These are phyloP conservation scores for Oxygymnocypris stewartii DNA, from an alignment of 2,113 vertebrate genomes.

Conservation along the genomic window DNA sequence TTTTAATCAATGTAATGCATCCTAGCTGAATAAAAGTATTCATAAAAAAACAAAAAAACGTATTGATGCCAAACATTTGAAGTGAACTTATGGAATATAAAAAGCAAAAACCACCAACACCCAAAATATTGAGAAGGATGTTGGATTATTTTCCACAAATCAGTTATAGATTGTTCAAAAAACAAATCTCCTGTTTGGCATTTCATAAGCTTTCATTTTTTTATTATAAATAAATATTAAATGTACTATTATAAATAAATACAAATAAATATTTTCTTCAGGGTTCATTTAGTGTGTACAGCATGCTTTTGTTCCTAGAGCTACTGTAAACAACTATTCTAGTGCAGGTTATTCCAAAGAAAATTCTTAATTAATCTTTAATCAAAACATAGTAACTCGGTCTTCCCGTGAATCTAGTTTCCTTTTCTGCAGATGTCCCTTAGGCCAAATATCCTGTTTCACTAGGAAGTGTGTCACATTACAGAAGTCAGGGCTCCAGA, in stretches of 20 bases:
- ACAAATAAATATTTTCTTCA: no score
- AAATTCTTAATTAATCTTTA: background rate
- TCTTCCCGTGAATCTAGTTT: background rate
- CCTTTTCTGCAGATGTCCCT: background rate
- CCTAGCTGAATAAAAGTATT: background rate
- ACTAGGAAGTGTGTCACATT: background rate
- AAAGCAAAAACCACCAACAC: no score
- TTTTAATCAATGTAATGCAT: background rate
- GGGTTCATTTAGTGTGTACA: background rate
- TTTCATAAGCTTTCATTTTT: background rate
- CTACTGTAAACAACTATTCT: background rate
- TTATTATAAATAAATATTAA: no score
- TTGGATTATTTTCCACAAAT: background rate
- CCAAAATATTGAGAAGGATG: background rate
- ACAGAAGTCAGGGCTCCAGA: background rate
- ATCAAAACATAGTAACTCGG: background rate
- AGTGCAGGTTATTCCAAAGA: background rate
- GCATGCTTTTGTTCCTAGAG: background rate
- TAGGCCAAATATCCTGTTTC: background rate
- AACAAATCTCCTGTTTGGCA: no score
- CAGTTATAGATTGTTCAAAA: background rate
- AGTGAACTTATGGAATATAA: background rate
- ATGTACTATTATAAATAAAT: no score
- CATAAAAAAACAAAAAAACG: background rate
- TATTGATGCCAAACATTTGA: background rate